Conservation (phyloP, 2,113 vertebrate species). For the Microtus montanus region DNA sequence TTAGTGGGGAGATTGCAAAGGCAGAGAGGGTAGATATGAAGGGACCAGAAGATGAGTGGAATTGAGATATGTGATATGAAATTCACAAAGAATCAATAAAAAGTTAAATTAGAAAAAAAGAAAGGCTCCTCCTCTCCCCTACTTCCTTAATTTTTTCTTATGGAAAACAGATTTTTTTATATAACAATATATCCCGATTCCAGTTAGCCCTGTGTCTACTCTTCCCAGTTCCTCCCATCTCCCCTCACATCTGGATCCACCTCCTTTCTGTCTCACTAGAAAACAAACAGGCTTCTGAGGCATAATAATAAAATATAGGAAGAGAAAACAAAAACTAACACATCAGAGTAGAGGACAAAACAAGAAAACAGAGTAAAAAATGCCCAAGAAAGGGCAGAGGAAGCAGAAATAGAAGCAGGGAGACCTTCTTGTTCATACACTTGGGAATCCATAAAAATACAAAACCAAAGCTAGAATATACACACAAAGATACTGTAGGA, state of each 20-base stretch:
- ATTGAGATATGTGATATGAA: no score
- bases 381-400: background rate
- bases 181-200: background rate
- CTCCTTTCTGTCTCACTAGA: background rate
- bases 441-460: background rate
- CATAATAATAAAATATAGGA: background rate
- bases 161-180: background rate
- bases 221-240: background rate
- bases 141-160: background rate
- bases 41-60: background rate
- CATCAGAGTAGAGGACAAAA: background rate
- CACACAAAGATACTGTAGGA: background rate
- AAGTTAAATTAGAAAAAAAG: background rate
- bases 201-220: background rate
- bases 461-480: background rate
- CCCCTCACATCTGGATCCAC: background rate
- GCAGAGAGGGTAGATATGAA: background rate
- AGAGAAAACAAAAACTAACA: background rate
- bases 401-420: background rate
- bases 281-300: background rate
- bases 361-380: background rate
- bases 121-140: background rate
- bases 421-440: background rate
- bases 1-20: background rate
- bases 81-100: background rate